Conservation (phyloP, 2,797 vertebrate species). For the Pogonophryne albipinna region DNA sequence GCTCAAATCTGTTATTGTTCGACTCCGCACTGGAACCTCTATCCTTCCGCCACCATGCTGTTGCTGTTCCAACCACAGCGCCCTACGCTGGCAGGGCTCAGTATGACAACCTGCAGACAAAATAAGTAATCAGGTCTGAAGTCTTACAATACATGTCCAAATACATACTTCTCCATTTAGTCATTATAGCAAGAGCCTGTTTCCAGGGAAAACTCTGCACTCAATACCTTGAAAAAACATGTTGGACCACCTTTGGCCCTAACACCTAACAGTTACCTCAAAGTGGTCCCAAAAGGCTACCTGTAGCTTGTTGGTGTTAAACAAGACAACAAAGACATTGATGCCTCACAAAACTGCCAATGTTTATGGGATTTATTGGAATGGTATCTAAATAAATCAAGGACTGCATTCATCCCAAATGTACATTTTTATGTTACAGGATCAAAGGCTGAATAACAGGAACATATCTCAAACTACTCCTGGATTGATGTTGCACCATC, state of each 20-base stretch:
- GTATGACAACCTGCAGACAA: slow-evolving; percentile 73
- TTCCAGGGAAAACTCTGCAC: background rate
- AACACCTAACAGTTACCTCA: background rate
- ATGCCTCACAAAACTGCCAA: background rate
- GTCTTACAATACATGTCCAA: background rate
- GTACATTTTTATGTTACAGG: too few species aligned
- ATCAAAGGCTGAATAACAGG: too few species aligned
- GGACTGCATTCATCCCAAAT: background rate
- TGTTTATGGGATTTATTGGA: background rate
- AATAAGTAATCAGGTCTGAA: background rate
- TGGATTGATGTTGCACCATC: too few species aligned
- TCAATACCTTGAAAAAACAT: background rate
- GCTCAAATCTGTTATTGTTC: slow-evolving; percentile 73
- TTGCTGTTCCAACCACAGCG: slow-evolving; percentile 76
- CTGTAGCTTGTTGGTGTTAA: background rate
- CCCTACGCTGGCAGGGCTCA: slow-evolving; percentile 81
- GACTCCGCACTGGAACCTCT: slow-evolving; percentile 70
- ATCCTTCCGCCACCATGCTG: slow-evolving; percentile 44
- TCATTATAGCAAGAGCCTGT: background rate
- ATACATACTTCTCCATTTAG: background rate
- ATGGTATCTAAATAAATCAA: background rate
- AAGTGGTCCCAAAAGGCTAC: background rate
- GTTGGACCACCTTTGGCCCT: background rate
- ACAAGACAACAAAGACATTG: background rate
- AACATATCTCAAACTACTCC: too few species aligned